Evolutionary conservation across 2,113 vertebrate genomes (phyloP), one percentile per base, ranked within the genome.

Genomic region (Cercocebus atys): DNA sequence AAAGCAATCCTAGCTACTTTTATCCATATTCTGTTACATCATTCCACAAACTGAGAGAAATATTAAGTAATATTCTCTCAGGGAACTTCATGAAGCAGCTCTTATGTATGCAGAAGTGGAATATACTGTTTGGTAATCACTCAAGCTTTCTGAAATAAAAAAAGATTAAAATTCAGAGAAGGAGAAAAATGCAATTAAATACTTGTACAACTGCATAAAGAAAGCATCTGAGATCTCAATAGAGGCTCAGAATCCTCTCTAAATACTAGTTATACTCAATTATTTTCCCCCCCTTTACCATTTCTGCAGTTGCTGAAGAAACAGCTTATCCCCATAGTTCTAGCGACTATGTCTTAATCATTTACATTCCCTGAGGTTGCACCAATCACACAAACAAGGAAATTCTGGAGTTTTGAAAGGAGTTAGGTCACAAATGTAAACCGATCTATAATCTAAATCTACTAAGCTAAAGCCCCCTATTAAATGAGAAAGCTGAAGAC

Each of bases 91-190:
- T 55, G 57, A 80, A 78, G 9, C 4, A 88, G 50, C n/a, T n/a
- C 32, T 91, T 91, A 75, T 68, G 75, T 68, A 68, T 82, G 25
- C 35, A 92, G 17, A 66, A 92, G 11, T 73, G 5, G 14, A 97
- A 45, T 64, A 64, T 84, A 45, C 73, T 88, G 25, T 47, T 76
- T 66, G 88, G 59, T 14, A 81, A 94, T 90, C 38, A 93, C 27
- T 78, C 88, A 59, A 87, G 66, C 59, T 92, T 85, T 94, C 40
- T 82, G 61, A 94, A 94, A 87, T 83, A 79, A 82, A 90, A 81
- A 57, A 81, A 50, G 27, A 96, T 92, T 92, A 95, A 87, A 87
- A 92, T 97, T 94, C 85, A 90, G 78, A 88, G 83, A 90, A 83
- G 35, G 30, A 18, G 55, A 93, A 93, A 96, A 96, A 94, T 87